These are phyloP conservation scores for Erythrocercus mccallii DNA, from an alignment of 2,113 vertebrate species.

Conservation along the genomic window DNA sequence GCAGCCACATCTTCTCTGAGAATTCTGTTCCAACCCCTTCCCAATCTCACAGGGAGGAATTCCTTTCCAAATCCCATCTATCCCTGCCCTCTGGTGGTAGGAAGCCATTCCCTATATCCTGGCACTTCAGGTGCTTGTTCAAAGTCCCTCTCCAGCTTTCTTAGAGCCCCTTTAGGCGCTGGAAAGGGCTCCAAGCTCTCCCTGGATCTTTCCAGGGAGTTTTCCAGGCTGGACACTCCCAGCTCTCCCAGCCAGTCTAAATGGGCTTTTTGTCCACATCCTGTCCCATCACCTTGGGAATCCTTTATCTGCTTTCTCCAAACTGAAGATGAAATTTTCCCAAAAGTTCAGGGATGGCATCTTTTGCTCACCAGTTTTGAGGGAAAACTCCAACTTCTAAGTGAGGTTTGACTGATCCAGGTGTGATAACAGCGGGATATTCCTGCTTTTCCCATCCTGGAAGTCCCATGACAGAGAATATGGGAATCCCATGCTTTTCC, in stretches of 20 bases:
- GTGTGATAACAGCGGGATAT: accelerated
- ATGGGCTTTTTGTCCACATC: background rate
- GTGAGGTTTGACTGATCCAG: background rate
- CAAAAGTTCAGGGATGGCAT: accelerated
- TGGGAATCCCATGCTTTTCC: accelerated
- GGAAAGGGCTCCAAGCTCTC: accelerated
- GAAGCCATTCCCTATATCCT: background rate
- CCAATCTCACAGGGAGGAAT: background rate
- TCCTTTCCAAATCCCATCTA: background rate
- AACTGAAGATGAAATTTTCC: background rate
- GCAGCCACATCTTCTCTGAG: background rate
- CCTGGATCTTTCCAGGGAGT: background rate
- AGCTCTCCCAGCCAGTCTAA: background rate
- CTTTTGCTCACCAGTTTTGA: background rate
- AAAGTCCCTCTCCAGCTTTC: background rate
- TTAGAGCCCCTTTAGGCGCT: background rate
- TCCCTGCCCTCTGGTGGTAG: background rate
- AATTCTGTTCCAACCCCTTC: background rate
- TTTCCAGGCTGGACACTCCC: background rate
- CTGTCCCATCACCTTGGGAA: background rate
- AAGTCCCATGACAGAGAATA: background rate
- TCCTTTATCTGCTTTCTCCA: accelerated
- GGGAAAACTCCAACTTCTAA: background rate
- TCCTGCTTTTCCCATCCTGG: background rate
- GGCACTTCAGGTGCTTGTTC: accelerated